phyloP scores from a whole-genome alignment of 2,797 vertebrate genomes.

The Pristis pectinata region DNA sequence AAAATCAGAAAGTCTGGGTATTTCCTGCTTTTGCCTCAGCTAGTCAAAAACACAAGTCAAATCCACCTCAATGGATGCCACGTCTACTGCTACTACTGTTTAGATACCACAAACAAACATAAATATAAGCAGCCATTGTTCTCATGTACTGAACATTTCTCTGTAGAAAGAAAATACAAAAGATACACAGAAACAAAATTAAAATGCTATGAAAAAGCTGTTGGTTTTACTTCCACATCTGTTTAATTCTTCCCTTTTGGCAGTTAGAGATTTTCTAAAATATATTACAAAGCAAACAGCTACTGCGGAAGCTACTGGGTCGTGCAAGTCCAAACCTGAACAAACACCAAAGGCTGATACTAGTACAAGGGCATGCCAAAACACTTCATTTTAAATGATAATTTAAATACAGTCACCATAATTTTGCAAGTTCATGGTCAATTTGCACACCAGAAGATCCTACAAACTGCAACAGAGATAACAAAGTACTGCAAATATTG shows the following conservation, averaged over 20 bases:
- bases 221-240: neutral
- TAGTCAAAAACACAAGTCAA: neutral
- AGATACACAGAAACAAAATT: neutral
- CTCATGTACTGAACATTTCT: neutral
- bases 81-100: neutral
- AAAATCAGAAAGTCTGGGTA: neutral
- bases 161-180: neutral
- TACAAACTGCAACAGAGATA: neutral
- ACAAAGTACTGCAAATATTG: neutral
- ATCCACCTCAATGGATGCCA: neutral
- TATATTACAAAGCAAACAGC: neutral
- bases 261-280: neutral
- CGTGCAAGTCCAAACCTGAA: neutral
- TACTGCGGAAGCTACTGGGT: neutral
- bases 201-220: neutral
- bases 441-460: neutral
- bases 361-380: neutral
- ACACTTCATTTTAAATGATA: neutral
- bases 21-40: neutral
- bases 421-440: neutral
- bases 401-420: neutral
- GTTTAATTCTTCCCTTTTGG: neutral
- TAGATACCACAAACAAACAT: neutral
- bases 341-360: neutral
- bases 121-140: neutral